Percentiles rank a stretch among this genome's conserved stretches.
Evolutionary conservation across 2,113 vertebrate genomes (phyloP).

Genomic region (Oreochromis aureus): DNA sequence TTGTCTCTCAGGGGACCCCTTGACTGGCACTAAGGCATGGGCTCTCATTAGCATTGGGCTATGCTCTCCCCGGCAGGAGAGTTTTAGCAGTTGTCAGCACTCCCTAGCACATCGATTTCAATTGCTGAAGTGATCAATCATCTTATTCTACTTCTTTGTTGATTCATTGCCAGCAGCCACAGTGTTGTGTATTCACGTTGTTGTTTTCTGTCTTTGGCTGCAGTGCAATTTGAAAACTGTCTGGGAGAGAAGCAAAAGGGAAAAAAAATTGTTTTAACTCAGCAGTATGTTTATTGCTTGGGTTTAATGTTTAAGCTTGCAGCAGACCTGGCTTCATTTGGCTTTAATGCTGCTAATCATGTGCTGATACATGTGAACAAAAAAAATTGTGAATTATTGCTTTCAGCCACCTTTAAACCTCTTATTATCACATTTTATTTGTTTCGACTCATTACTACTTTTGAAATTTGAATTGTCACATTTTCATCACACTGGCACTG

Average conservation of each 20-base stretch:
- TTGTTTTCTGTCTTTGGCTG: slow-evolving; percentile 10
- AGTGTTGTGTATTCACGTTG: slow-evolving; percentile 12
- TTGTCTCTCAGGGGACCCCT: slow-evolving; percentile 28
- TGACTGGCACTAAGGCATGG: slow-evolving; percentile 17
- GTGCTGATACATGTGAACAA: neutral
- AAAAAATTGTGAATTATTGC: neutral
- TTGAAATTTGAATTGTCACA: neutral
- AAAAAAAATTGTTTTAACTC: neutral
- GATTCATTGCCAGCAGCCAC: slow-evolving; percentile 36
- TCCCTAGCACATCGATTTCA: slow-evolving; percentile 40
- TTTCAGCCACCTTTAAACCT: neutral
- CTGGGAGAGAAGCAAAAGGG: neutral
- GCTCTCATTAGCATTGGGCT: slow-evolving; percentile 49
- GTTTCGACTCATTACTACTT: neutral
- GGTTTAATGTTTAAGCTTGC: neutral
- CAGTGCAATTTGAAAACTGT: neutral
- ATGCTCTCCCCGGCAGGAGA: slow-evolving; percentile 15
- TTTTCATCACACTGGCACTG: neutral
- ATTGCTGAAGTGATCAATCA: slow-evolving; percentile 66
- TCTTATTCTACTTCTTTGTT: slow-evolving; percentile 41
- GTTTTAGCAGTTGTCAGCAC: slow-evolving; percentile 66
- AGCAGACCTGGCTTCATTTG: neutral
- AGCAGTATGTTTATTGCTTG: neutral
- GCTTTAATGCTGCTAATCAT: neutral
- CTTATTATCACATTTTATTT: neutral